Evolutionary conservation across 1,140 invertebrate genomes (phyloP).

Genomic region (Drosophila tristis): DNA sequence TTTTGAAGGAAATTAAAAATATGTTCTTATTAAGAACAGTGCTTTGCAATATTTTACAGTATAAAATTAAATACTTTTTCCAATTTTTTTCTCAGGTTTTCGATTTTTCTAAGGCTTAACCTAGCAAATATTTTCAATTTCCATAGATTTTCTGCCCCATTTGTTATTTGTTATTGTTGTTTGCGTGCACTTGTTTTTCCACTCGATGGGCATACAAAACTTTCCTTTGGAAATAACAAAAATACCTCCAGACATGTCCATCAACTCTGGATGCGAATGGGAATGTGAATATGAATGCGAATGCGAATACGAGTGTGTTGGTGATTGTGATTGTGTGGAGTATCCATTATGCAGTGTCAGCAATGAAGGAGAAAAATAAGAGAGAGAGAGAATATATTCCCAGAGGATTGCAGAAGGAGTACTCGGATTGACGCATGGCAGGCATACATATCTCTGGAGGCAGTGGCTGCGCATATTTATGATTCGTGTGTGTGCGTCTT

Average conservation of each 20-base stretch:
- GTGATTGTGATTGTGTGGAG: slow-evolving; percentile 2
- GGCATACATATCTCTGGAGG: slow-evolving; percentile 36
- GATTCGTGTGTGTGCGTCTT: slow-evolving; percentile 56
- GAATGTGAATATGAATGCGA: slow-evolving; percentile 3
- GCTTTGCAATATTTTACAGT: no score
- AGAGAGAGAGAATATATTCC: slow-evolving; percentile 7
- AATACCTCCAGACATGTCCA: slow-evolving; percentile 20
- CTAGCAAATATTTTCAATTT: slow-evolving; percentile 4
- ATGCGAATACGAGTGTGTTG: background rate
- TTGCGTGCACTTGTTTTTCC: slow-evolving; percentile 32
- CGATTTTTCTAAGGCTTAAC: background rate
- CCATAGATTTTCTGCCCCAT: background rate
- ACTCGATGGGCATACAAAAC: slow-evolving; percentile 31
- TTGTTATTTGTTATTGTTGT: slow-evolving; percentile 19
- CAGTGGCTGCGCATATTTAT: slow-evolving; percentile 67
- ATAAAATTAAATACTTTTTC: no score
- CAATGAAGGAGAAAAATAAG: slow-evolving; percentile 19
- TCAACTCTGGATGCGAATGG: slow-evolving; percentile 10
- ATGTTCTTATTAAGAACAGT: no score
- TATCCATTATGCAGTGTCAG: slow-evolving; percentile 50
- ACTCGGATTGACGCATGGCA: slow-evolving; percentile 49
- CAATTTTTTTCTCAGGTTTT: no score
- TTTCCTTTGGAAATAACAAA: slow-evolving; percentile 45
- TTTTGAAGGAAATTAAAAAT: no score
- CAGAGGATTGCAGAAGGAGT: slow-evolving; percentile 38